Percentiles rank a stretch among this genome's conserved stretches.
phyloP scores from a whole-genome alignment of 2,797 vertebrate genomes.

The Rhincodon typus region DNA sequence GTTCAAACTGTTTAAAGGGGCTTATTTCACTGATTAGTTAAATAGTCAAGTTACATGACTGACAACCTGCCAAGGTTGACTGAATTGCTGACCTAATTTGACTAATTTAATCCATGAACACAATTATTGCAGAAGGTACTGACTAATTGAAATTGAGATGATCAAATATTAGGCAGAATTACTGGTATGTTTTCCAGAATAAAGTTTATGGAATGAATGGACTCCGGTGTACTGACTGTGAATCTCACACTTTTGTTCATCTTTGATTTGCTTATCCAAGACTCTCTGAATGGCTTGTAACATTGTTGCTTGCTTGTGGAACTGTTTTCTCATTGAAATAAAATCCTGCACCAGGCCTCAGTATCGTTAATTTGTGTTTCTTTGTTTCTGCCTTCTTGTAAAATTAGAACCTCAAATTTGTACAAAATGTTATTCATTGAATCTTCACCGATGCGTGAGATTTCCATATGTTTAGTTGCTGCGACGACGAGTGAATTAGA shows the following conservation, averaged over 20 bases:
- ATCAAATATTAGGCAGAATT: slow-evolving; percentile 5
- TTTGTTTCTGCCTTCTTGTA: background rate
- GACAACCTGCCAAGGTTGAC: background rate
- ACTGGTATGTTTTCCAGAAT: background rate
- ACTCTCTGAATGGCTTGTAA: background rate
- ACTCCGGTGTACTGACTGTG: background rate
- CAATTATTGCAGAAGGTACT: slow-evolving; percentile 6
- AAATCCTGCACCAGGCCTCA: background rate
- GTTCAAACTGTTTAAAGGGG: background rate
- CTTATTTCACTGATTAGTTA: background rate
- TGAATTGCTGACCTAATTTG: background rate
- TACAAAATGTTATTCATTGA: background rate
- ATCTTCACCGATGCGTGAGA: background rate
- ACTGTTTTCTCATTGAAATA: background rate
- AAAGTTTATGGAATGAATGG: background rate
- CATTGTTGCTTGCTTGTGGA: background rate
- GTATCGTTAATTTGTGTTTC: background rate
- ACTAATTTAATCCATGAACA: slow-evolving; percentile 9
- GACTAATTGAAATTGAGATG: background rate
- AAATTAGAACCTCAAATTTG: background rate
- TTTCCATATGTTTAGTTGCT: background rate
- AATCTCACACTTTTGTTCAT: background rate
- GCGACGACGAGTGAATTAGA: background rate
- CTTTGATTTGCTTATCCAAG: background rate
- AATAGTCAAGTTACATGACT: background rate